A percentile compares a stretch with the other conserved stretches of the same genome.
Conservation (phyloP, 2,888 invertebrate genomes). For the Dolichomitus sp. region DNA sequence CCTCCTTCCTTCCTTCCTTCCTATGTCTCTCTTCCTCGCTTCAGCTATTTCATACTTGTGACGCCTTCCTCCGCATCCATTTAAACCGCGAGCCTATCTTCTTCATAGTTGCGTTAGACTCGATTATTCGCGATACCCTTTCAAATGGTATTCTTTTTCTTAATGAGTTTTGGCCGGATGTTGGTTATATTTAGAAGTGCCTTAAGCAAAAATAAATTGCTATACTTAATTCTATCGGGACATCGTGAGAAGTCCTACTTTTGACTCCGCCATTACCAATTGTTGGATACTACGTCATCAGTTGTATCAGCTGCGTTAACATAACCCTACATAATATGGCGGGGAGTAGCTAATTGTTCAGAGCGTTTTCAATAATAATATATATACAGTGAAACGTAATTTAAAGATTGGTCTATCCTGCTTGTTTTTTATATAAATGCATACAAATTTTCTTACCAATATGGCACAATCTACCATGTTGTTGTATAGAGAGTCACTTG, state of each 20-base stretch:
- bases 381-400: too few species aligned
- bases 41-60: conserved; percentile 15
- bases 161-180: neutral
- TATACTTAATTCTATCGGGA: neutral
- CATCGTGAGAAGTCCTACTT: neutral
- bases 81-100: conserved; percentile 17
- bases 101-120: conserved; percentile 13
- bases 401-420: too few species aligned
- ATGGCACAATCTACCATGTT: too few species aligned
- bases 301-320: too few species aligned
- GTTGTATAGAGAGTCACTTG: too few species aligned
- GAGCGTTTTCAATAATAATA: too few species aligned
- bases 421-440: too few species aligned
- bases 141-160: conserved; percentile 37
- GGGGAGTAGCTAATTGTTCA: too few species aligned
- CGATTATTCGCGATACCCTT: conserved; percentile 40
- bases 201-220: neutral
- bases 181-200: neutral
- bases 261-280: too few species aligned
- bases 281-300: too few species aligned
- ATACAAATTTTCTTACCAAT: too few species aligned
- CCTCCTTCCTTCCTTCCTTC: conserved; percentile 16
- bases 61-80: conserved; percentile 10
- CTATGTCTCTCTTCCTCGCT: conserved; percentile 7
- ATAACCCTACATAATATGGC: too few species aligned